These are phyloP conservation scores for Aphis craccivora DNA, from an alignment of 1,140 invertebrate species.

Conservation along the genomic window DNA sequence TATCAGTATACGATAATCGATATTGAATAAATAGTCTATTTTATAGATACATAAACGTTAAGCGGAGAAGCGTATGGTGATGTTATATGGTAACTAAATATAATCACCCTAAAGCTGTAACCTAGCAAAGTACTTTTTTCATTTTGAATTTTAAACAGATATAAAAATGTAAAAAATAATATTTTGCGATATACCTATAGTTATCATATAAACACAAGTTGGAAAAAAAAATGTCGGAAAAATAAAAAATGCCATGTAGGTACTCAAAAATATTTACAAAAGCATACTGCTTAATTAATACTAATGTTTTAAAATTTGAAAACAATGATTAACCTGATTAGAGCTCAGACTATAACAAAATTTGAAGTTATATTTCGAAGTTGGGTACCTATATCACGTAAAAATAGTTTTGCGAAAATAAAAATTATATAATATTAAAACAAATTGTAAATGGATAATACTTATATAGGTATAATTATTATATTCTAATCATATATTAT, in stretches of 20 bases:
- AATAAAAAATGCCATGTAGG: background rate
- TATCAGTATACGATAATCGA: slow-evolving; percentile 1
- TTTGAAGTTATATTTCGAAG: background rate
- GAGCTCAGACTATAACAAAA: background rate
- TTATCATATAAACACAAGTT: background rate
- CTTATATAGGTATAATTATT: too few species aligned
- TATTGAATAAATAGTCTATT: slow-evolving; percentile 19
- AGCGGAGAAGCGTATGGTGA: background rate
- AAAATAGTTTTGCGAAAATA: background rate
- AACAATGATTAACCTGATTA: background rate
- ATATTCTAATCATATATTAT: too few species aligned
- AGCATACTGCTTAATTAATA: background rate
- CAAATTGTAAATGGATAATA: background rate
- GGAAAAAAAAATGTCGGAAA: background rate
- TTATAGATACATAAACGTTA: background rate
- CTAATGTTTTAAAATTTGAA: background rate
- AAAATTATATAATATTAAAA: background rate
- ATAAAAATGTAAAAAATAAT: background rate
- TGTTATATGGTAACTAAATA: background rate
- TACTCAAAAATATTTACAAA: background rate
- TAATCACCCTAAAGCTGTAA: background rate
- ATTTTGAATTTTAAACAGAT: background rate
- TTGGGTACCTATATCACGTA: background rate
- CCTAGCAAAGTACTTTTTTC: background rate
- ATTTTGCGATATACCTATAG: background rate